Conservation (phyloP, 2,888 invertebrate species). For the Microplitis deprimator region DNA sequence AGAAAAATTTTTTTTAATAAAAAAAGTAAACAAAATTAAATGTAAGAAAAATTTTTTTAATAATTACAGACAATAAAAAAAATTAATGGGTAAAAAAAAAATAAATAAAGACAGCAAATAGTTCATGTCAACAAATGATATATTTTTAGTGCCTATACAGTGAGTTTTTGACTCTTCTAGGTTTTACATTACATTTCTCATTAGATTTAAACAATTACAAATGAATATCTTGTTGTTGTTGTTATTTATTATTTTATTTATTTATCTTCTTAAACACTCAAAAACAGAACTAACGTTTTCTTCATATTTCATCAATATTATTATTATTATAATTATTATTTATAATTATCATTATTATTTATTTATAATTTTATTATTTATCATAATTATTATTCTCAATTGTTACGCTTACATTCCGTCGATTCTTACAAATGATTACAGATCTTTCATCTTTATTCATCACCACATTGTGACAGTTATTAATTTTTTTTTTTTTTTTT, state of each 20-base stretch:
- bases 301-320: slow-evolving; percentile 27
- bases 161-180: slow-evolving; percentile 60
- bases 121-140: slow-evolving; percentile 67
- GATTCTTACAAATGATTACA: slow-evolving; percentile 52
- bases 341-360: slow-evolving; percentile 13
- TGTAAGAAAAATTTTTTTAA: too few species aligned
- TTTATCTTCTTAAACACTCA: slow-evolving; percentile 54
- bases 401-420: slow-evolving; percentile 38
- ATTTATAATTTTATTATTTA: neutral
- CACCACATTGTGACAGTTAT: slow-evolving; percentile 8
- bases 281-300: slow-evolving; percentile 59
- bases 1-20: too few species aligned
- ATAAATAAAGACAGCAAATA: slow-evolving; percentile 27
- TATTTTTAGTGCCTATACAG: slow-evolving; percentile 67
- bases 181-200: slow-evolving; percentile 65
- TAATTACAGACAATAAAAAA: too few species aligned
- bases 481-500: slow-evolving; percentile 15
- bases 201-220: slow-evolving; percentile 67
- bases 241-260: slow-evolving; percentile 16
- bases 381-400: slow-evolving; percentile 19
- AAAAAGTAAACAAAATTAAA: neutral
- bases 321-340: slow-evolving; percentile 34
- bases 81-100: neutral
- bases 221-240: slow-evolving; percentile 55
- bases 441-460: slow-evolving; percentile 29